Conservation (phyloP, 1,140 invertebrate species). For the Drosophila mojavensis region DNA sequence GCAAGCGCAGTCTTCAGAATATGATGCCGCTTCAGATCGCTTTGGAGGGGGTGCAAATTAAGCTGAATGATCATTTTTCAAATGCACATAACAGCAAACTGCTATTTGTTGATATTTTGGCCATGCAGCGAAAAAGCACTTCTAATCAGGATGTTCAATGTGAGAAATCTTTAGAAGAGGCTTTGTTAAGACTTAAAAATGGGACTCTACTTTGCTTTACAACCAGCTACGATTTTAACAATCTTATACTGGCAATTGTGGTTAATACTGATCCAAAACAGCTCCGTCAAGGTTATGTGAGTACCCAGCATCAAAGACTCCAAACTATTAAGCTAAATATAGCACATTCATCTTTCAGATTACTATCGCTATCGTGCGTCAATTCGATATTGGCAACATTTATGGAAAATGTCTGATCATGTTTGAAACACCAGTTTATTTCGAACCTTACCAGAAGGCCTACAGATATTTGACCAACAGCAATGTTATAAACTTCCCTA, state of each 20-base stretch:
- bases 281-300: conserved; percentile 84
- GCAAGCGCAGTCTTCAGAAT: neutral
- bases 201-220: conserved; percentile 90
- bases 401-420: conserved; percentile 85
- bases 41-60: conserved; percentile 16
- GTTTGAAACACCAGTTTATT: conserved; percentile 89
- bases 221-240: conserved; percentile 87
- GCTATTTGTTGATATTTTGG: conserved; percentile 74
- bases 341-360: conserved; percentile 61
- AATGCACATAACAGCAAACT: conserved; percentile 10
- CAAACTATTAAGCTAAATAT: neutral
- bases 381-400: conserved; percentile 79
- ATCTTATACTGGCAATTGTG: conserved; percentile 88
- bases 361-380: conserved; percentile 49
- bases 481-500: conserved; percentile 85
- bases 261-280: conserved; percentile 85
- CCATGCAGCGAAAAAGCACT: neutral
- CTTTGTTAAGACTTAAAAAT: conserved; percentile 85
- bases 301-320: conserved; percentile 6
- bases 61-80: conserved; percentile 21
- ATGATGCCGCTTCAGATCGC: neutral
- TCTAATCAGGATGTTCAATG: neutral
- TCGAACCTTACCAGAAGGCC: conserved; percentile 88
- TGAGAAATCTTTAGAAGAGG: conserved; percentile 26
- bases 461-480: conserved; percentile 86